These are phyloP conservation scores for Petrocephalus schoutedeni DNA, from an alignment of 2,797 vertebrate species.

Conservation along the genomic window DNA sequence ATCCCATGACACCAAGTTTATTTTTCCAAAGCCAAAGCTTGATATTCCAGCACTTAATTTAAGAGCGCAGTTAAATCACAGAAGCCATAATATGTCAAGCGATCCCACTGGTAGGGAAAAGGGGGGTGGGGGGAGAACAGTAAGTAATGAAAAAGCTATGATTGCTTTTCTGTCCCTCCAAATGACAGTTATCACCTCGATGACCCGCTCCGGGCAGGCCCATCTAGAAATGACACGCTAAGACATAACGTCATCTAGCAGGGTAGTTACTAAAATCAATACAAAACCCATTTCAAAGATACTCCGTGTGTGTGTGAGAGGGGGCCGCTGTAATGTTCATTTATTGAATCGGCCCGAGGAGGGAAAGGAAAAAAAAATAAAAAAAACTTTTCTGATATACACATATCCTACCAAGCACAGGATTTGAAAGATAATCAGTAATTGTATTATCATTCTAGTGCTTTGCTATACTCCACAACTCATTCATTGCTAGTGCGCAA, in stretches of 20 bases:
- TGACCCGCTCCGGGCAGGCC: slow-evolving; percentile 96
- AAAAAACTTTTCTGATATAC: slow-evolving; percentile 81
- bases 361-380: slow-evolving; percentile 70
- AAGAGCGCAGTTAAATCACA: slow-evolving; percentile 99
- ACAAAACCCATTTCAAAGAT: slow-evolving; percentile 99
- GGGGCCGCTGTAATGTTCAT: slow-evolving; percentile 91
- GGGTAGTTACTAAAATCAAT: slow-evolving; percentile 99
- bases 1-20: slow-evolving; percentile 85
- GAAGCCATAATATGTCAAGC: slow-evolving; percentile 97
- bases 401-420: slow-evolving; percentile 81
- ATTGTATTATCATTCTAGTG: slow-evolving; percentile 86
- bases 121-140: slow-evolving; percentile 83
- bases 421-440: slow-evolving; percentile 90
- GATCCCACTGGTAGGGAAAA: slow-evolving; percentile 84
- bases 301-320: slow-evolving; percentile 76
- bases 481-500: slow-evolving; percentile 46
- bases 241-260: slow-evolving; percentile 99
- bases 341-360: slow-evolving; percentile 97
- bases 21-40: slow-evolving; percentile 90
- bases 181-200: slow-evolving; percentile 99
- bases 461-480: slow-evolving; percentile 70
- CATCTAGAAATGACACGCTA: slow-evolving; percentile 97
- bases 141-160: slow-evolving; percentile 99
- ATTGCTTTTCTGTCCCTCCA: slow-evolving; percentile 99
- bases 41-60: slow-evolving; percentile 99